Conservation (phyloP, 2,113 vertebrate genomes). For the Trinectes maculatus region DNA sequence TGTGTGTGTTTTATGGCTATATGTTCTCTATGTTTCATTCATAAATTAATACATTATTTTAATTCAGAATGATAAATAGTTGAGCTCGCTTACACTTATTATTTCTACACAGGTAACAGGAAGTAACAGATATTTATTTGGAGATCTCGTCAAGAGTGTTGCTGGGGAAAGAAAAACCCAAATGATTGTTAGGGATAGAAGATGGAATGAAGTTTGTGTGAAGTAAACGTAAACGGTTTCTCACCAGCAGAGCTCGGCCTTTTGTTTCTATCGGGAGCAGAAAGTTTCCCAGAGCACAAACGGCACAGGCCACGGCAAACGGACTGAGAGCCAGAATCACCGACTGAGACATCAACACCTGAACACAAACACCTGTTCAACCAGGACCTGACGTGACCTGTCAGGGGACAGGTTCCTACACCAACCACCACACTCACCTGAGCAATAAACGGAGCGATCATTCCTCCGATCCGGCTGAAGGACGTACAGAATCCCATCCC, state of each 20-base stretch:
- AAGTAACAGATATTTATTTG: background rate
- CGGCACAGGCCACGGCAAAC: constrained; percentile 83
- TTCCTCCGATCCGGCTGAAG: constrained; percentile 91
- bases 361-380: too few relatives aligned
- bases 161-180: constrained; percentile 63
- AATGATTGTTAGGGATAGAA: background rate
- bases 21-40: background rate
- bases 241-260: constrained; percentile 90
- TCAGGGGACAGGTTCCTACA: background rate
- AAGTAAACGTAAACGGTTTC: background rate
- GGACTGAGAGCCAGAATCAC: constrained; percentile 86
- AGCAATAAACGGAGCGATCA: constrained; percentile 93
- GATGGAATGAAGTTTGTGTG: background rate
- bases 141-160: constrained; percentile 65
- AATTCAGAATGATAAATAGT: background rate
- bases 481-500: constrained; percentile 95
- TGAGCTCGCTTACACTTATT: background rate
- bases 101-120: background rate
- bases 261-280: constrained; percentile 93
- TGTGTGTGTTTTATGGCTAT: background rate
- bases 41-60: background rate
- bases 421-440: constrained; percentile 61
- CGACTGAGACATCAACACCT: constrained; percentile 91
- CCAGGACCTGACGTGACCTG: background rate
- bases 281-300: constrained; percentile 85